A percentile compares a stretch with the other conserved stretches of the same genome.
Evolutionary conservation across 1,140 invertebrate genomes (phyloP).

Genomic region (Diachasma alloeum): DNA sequence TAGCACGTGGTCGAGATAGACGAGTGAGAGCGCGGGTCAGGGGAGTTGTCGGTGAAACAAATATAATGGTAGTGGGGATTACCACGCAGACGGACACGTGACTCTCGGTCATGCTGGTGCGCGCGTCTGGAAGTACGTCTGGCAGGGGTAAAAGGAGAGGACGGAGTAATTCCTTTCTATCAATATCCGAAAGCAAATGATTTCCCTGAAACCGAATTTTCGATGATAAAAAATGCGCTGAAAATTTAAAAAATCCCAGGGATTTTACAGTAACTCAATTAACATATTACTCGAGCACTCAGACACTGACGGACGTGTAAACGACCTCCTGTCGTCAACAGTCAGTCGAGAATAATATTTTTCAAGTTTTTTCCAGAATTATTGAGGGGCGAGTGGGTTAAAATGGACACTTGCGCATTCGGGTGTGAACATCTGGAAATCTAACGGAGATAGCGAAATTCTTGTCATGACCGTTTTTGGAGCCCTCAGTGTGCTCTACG

Average conservation of each 20-base stretch:
- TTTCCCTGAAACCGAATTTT: not conserved
- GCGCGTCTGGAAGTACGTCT: constrained; percentile 2
- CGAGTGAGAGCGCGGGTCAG: not conserved
- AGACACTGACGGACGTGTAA: no score
- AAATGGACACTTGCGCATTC: no score
- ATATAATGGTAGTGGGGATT: constrained; percentile 28
- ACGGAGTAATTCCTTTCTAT: not conserved
- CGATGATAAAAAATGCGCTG: not conserved
- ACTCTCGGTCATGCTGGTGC: constrained; percentile 22
- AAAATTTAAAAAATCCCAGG: no score
- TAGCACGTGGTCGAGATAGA: constrained; percentile 28
- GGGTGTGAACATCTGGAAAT: no score
- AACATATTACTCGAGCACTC: not conserved
- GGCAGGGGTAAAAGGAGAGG: not conserved
- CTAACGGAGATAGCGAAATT: no score
- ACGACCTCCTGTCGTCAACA: no score
- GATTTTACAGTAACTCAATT: no score
- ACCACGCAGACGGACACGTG: constrained; percentile 27
- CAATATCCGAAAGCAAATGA: not conserved
- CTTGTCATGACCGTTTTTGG: no score
- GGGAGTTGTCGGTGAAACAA: not conserved
- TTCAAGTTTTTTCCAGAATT: no score
- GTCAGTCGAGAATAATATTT: no score
- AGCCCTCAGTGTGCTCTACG: no score
- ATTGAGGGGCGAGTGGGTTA: no score